Conservation (phyloP, 1,140 invertebrate species). For the Drosophila malerkotliana region DNA sequence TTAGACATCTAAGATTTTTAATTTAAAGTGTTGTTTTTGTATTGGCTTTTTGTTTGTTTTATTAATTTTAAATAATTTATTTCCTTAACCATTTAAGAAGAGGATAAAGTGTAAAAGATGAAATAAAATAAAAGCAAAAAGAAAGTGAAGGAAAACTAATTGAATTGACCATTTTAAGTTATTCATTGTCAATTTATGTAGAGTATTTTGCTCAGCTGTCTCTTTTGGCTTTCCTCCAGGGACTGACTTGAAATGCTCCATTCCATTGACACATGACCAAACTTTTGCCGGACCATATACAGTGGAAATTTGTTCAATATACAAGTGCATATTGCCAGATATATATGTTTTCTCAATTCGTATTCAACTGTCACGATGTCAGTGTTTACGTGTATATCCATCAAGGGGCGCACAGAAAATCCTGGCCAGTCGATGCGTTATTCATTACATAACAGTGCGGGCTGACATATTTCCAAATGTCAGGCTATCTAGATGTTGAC, state of each 20-base stretch:
- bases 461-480: slow-evolving; percentile 73
- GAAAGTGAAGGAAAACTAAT: slow-evolving; percentile 3
- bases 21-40: slow-evolving; percentile 57
- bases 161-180: not conserved
- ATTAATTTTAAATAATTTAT: slow-evolving; percentile 79
- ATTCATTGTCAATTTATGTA: not conserved
- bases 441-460: slow-evolving; percentile 62
- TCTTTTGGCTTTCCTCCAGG: slow-evolving; percentile 18
- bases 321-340: slow-evolving; percentile 17
- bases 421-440: slow-evolving; percentile 65
- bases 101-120: slow-evolving; percentile 34
- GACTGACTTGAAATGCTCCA: slow-evolving; percentile 40
- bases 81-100: slow-evolving; percentile 40
- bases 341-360: slow-evolving; percentile 39
- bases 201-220: slow-evolving; percentile 5
- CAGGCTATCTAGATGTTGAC: slow-evolving; percentile 62
- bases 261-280: slow-evolving; percentile 68
- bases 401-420: slow-evolving; percentile 45
- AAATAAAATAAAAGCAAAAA: slow-evolving; percentile 42
- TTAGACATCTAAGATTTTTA: slow-evolving; percentile 21
- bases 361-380: slow-evolving; percentile 57
- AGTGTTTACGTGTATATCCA: slow-evolving; percentile 70
- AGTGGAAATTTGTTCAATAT: slow-evolving; percentile 69
- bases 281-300: slow-evolving; percentile 65
- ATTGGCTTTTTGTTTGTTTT: slow-evolving; percentile 71